phyloP scores from a whole-genome alignment of 2,888 invertebrate species.

The Drosophila phalerata region DNA sequence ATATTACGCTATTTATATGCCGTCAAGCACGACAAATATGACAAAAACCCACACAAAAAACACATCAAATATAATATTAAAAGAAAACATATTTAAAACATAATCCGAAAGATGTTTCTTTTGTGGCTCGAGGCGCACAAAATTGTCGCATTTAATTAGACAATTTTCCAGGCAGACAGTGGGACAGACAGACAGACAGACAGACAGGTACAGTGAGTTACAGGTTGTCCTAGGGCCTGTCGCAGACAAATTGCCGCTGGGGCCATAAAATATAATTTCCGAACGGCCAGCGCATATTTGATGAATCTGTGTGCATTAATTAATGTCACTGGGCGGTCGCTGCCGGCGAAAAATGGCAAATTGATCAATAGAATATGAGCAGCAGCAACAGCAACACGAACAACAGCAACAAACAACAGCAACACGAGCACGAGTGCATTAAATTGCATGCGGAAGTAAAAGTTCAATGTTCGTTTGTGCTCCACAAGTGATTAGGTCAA shows the following conservation, averaged over 20 bases:
- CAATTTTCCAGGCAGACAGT: constrained; percentile 60
- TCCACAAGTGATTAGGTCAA: constrained; percentile 86
- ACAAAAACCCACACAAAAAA: constrained; percentile 39
- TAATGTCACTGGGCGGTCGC: constrained; percentile 79
- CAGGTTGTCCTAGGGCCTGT: constrained; percentile 53
- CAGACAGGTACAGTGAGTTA: background rate
- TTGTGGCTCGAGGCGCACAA: constrained; percentile 47
- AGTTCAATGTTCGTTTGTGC: constrained; percentile 86
- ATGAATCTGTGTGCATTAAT: constrained; percentile 79
- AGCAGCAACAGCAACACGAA: constrained; percentile 46
- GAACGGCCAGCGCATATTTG: constrained; percentile 77
- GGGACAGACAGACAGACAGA: background rate
- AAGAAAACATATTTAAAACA: constrained; percentile 59
- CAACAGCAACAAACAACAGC: constrained; percentile 38
- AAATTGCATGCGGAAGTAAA: constrained; percentile 85
- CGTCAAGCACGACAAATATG: constrained; percentile 39
- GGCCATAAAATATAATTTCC: constrained; percentile 78
- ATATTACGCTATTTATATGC: constrained; percentile 76
- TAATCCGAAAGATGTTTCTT: constrained; percentile 30
- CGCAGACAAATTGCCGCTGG: constrained; percentile 71
- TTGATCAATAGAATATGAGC: constrained; percentile 68
- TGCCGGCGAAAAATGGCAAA: constrained; percentile 63
- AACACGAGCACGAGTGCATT: constrained; percentile 52
- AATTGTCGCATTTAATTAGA: constrained; percentile 83
- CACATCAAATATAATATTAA: constrained; percentile 63